Conservation (phyloP, 1,140 invertebrate species). For the Drosophila busckii region DNA sequence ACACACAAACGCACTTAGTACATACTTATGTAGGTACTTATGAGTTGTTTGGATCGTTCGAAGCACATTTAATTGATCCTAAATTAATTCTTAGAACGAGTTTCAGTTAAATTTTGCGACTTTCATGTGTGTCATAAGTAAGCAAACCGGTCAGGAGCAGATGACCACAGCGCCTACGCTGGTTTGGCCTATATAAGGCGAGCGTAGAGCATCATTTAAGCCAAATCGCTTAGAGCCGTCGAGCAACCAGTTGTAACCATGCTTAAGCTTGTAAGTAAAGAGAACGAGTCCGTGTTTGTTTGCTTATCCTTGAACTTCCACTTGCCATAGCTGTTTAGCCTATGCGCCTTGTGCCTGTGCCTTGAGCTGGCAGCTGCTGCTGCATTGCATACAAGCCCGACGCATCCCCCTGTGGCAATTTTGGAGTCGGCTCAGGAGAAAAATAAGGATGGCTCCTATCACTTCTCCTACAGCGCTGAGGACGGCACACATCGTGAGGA, state of each 20-base stretch:
- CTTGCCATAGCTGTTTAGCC: slow-evolving; percentile 34
- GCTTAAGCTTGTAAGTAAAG: slow-evolving; percentile 63
- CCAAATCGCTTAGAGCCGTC: slow-evolving; percentile 41
- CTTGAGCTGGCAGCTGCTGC: slow-evolving; percentile 34
- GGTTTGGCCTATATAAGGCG: slow-evolving; percentile 53
- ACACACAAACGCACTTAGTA: background rate
- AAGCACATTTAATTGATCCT: slow-evolving; percentile 45
- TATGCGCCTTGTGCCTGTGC: slow-evolving; percentile 31
- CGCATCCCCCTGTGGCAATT: slow-evolving; percentile 48
- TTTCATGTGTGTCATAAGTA: slow-evolving; percentile 32
- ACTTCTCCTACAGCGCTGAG: slow-evolving; percentile 60
- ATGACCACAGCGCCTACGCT: slow-evolving; percentile 30
- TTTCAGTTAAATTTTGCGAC: slow-evolving; percentile 48
- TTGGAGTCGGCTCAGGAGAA: slow-evolving; percentile 55
- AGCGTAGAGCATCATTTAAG: slow-evolving; percentile 9
- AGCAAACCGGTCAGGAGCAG: slow-evolving; percentile 56
- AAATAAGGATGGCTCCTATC: slow-evolving; percentile 65
- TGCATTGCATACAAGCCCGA: slow-evolving; percentile 12
- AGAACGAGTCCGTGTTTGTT: no score
- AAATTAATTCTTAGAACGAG: slow-evolving; percentile 74
- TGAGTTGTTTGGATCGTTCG: slow-evolving; percentile 9
- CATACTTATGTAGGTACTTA: slow-evolving; percentile 1
- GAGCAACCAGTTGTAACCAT: slow-evolving; percentile 40
- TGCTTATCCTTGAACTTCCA: background rate
- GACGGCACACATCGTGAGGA: slow-evolving; percentile 67